Conservation (phyloP, 1,140 invertebrate genomes). For the Drosophila navojoa region DNA sequence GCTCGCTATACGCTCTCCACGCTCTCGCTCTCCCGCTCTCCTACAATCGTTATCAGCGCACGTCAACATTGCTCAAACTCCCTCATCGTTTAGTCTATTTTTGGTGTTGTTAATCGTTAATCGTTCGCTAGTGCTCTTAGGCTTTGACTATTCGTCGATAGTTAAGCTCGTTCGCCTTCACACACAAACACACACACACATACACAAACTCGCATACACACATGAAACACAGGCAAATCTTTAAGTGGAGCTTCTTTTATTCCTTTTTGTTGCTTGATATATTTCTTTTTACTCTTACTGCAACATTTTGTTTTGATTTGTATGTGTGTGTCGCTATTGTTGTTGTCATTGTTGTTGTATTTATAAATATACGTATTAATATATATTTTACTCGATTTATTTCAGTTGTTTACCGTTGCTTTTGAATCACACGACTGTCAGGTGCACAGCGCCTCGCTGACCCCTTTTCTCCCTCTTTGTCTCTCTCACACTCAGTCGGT, state of each 20-base stretch:
- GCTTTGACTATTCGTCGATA: constrained; percentile 18
- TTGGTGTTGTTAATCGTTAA: constrained; percentile 74
- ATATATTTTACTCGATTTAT: constrained; percentile 38
- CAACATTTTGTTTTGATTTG: constrained; percentile 31
- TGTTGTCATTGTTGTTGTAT: constrained; percentile 24
- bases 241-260: constrained; percentile 53
- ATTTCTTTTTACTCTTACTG: constrained; percentile 14
- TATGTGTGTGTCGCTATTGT: constrained; percentile 33
- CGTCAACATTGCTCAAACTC: constrained; percentile 36
- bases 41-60: constrained; percentile 38
- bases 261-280: constrained; percentile 48
- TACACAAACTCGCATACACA: constrained; percentile 42
- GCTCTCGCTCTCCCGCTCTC: constrained; percentile 17
- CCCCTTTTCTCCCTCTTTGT: constrained; percentile 17
- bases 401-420: constrained; percentile 36
- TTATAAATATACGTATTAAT: constrained; percentile 3
- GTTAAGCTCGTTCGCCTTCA: constrained; percentile 21
- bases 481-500: constrained; percentile 22
- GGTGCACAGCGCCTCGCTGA: constrained; percentile 49
- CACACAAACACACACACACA: constrained; percentile 24
- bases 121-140: constrained; percentile 50
- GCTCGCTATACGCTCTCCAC: background rate
- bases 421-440: constrained; percentile 55
- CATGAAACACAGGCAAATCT: constrained; percentile 33
- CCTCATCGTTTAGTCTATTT: constrained; percentile 44